Evolutionary conservation across 2,113 vertebrate species (phyloP).

Genomic region (Xenopus laevis): DNA sequence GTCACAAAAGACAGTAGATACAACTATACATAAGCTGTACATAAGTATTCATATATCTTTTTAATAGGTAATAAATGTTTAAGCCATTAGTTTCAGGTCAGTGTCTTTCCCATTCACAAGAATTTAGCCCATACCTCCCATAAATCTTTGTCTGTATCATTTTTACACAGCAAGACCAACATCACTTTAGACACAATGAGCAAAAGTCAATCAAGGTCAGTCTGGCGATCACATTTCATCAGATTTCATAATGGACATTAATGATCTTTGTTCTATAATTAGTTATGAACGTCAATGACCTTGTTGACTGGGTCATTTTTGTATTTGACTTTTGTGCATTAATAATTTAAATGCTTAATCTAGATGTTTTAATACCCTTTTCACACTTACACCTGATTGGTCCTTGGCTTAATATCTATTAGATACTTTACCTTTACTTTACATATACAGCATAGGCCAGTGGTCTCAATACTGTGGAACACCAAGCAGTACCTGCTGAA

Average conservation of each 20-base stretch:
- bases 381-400: no score
- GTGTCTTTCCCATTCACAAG: slow-evolving; percentile 55
- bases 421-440: no score
- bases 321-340: no score
- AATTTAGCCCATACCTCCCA: slow-evolving; percentile 57
- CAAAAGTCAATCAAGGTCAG: slow-evolving; percentile 61
- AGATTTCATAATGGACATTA: slow-evolving; percentile 53
- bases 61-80: slow-evolving; percentile 53
- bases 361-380: no score
- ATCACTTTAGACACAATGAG: slow-evolving; percentile 50
- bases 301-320: slow-evolving; percentile 47
- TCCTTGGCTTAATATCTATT: no score
- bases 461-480: no score
- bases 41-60: slow-evolving; percentile 51
- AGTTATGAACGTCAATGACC: slow-evolving; percentile 53
- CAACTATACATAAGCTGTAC: background rate
- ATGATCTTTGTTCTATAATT: slow-evolving; percentile 49
- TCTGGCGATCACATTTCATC: slow-evolving; percentile 59
- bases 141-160: slow-evolving; percentile 56
- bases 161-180: slow-evolving; percentile 57
- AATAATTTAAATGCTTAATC: no score
- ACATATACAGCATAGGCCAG: no score
- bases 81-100: slow-evolving; percentile 56
- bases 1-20: no score
- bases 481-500: no score